Evolutionary conservation across 2,113 vertebrate genomes (phyloP), one percentile per base, ranked within the genome.

Genomic region (Hirundichthys speculiger): DNA sequence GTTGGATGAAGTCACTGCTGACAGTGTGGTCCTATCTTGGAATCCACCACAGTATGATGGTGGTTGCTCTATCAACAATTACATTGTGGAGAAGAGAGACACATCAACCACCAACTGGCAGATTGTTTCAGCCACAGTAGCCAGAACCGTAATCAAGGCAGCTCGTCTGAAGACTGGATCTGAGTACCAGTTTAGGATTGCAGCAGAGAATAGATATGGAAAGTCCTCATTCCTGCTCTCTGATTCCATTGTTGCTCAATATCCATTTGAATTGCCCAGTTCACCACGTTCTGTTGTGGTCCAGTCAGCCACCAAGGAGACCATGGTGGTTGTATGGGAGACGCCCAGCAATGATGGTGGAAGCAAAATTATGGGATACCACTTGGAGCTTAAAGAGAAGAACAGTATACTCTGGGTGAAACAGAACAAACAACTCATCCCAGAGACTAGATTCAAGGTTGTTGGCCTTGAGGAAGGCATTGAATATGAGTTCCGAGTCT

Each of bases 71-170:
- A 98, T 99, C 79, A 98, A 95, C 76, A 99, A 99, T 80, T 99
- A 99, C 39, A 93, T 98, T 64, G 96, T 99, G 56, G 98, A 99
- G 87, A 99, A 96, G 88, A 94, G 98, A 87, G 98, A 99, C 66
- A 99, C 98, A 53, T 96, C 97, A n/a, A 98, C 96, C n/a, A 99
- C 96, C 2, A 91, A 92, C 77, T 99, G 98, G 98, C 96, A 98
- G 64, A 96, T 96, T 84, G 95, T 99, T 56, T 99, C 98, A 75
- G 96, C 97, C 45, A 99, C 98, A 25, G 95, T 99, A 65, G 98
- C 98, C 58, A 95, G 98, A 90, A 98, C 96, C 79, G 99, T 94
- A 12, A 94, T 97, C 81, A 99, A 99, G 83, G 96, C 95, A 43
- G 92, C 91, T 64, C 92, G 95, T 65, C 89, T 99, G 21, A 99